A percentile compares a stretch with the other conserved stretches of the same genome.
Evolutionary conservation across 1,140 invertebrate species (phyloP).

Genomic region (Drosophila biarmipes): DNA sequence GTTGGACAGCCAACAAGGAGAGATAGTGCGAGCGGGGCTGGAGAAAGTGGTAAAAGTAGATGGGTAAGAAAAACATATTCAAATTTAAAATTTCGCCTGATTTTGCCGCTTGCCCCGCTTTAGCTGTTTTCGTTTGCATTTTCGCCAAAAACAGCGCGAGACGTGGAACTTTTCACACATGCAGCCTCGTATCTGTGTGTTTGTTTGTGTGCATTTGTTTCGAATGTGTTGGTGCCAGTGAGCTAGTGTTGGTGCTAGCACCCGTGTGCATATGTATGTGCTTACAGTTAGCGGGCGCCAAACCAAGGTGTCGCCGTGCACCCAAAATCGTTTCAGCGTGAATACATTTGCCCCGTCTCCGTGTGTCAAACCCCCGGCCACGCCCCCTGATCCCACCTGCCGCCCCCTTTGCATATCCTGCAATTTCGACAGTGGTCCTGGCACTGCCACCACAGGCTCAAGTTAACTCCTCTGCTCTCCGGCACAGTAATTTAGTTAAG

Average conservation of each 20-base stretch:
- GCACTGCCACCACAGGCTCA: conserved; percentile 35
- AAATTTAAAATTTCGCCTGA: conserved; percentile 77
- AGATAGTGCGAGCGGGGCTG: conserved; percentile 3
- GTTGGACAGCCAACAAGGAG: conserved; percentile 24
- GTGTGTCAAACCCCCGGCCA: conserved; percentile 28
- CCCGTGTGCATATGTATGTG: conserved; percentile 63
- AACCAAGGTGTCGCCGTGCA: conserved; percentile 81
- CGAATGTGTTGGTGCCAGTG: conserved; percentile 23
- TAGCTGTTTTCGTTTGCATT: conserved; percentile 69
- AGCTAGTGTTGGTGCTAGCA: conserved; percentile 35
- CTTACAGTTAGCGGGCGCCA: conserved; percentile 81
- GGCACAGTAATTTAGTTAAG: conserved; percentile 47
- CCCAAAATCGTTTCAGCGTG: conserved; percentile 80
- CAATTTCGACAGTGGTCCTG: conserved; percentile 42
- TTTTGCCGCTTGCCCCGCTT: conserved; percentile 39
- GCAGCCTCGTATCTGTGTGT: conserved; percentile 25
- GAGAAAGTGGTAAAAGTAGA: conserved; percentile 20
- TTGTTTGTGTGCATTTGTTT: neutral
- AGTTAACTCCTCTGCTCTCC: conserved; percentile 19
- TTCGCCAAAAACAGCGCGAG: conserved; percentile 71
- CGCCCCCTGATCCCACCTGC: neutral
- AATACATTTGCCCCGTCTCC: conserved; percentile 71
- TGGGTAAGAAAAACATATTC: conserved; percentile 76
- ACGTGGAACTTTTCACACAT: conserved; percentile 79
- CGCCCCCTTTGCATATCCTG: conserved; percentile 14